phyloP scores from a whole-genome alignment of 2,113 vertebrate species.

The Rhizomys pruinosus region DNA sequence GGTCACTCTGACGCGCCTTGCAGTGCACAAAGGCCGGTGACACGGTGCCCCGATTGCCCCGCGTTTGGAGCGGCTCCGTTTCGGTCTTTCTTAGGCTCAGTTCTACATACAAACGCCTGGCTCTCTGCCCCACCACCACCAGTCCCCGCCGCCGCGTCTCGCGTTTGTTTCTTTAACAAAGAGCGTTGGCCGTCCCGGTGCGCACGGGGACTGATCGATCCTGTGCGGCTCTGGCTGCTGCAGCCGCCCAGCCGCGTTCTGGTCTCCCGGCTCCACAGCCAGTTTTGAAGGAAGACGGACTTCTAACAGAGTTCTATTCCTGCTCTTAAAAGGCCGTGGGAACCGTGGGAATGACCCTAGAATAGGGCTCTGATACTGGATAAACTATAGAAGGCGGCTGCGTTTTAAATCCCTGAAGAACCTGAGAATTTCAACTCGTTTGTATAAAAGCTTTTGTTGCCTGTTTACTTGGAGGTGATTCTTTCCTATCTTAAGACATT shows the following conservation, averaged over 20 bases:
- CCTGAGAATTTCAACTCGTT: slow-evolving; percentile 19
- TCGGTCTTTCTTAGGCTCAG: slow-evolving; percentile 19
- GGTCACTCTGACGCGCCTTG: slow-evolving; percentile 50
- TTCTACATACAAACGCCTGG: background rate
- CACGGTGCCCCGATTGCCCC: slow-evolving; percentile 26
- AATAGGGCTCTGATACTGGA: slow-evolving; percentile 2
- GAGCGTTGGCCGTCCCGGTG: slow-evolving; percentile 45
- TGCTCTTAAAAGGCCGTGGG: slow-evolving; percentile 59
- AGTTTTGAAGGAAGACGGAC: slow-evolving; percentile 16
- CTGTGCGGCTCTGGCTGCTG: background rate
- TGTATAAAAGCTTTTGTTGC: slow-evolving; percentile 1
- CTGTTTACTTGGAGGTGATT: background rate
- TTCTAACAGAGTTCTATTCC: background rate
- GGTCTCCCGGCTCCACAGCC: background rate
- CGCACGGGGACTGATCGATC: background rate
- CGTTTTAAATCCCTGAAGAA: slow-evolving; percentile 19
- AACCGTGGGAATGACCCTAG: slow-evolving; percentile 53
- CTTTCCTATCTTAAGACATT: background rate
- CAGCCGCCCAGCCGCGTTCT: background rate
- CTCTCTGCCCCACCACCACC: background rate
- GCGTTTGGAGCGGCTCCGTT: slow-evolving; percentile 1
- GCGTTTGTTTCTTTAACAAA: slow-evolving; percentile 74
- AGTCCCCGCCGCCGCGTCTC: background rate
- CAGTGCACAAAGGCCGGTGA: slow-evolving; percentile 74
- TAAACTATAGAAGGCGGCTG: background rate